These are phyloP conservation scores for Tinea trinotella DNA, from an alignment of 2,888 invertebrate species.

Conservation along the genomic window DNA sequence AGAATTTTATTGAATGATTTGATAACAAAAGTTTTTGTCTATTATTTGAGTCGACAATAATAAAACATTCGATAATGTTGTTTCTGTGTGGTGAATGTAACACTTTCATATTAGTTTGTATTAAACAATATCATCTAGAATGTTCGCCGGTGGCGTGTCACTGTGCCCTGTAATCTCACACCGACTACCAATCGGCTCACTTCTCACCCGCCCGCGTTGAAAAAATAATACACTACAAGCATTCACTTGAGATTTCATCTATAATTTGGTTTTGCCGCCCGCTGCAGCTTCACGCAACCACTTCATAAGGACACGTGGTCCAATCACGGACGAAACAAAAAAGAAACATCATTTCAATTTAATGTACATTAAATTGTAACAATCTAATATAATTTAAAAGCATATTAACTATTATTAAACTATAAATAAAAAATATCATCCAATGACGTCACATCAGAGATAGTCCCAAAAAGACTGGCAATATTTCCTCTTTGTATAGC, in stretches of 20 bases:
- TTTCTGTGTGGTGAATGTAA: conserved; percentile 2
- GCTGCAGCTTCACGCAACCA: neutral
- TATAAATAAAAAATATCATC: too few species aligned
- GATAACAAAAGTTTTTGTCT: too few species aligned
- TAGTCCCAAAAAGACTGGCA: too few species aligned
- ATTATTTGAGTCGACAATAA: too few species aligned
- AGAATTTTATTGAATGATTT: too few species aligned
- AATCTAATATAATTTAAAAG: conserved; percentile 47
- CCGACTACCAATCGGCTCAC: conserved; percentile 68
- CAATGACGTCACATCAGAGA: too few species aligned
- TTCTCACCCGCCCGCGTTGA: conserved; percentile 71
- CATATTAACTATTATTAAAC: too few species aligned
- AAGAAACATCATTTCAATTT: conserved; percentile 32
- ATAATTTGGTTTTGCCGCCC: conserved; percentile 66
- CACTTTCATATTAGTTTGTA: conserved; percentile 1
- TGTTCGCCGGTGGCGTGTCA: conserved; percentile 52
- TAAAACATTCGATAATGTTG: neutral
- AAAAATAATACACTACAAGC: conserved; percentile 62
- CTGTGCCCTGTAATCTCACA: conserved; percentile 58
- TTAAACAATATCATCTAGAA: conserved; percentile 3
- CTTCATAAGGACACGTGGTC: conserved; percentile 9
- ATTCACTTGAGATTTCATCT: conserved; percentile 50
- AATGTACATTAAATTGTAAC: conserved; percentile 50
- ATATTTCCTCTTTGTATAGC: too few species aligned
- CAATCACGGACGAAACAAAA: neutral